Conservation (phyloP, 2,113 vertebrate species). For the Anser brachyrhynchus region DNA sequence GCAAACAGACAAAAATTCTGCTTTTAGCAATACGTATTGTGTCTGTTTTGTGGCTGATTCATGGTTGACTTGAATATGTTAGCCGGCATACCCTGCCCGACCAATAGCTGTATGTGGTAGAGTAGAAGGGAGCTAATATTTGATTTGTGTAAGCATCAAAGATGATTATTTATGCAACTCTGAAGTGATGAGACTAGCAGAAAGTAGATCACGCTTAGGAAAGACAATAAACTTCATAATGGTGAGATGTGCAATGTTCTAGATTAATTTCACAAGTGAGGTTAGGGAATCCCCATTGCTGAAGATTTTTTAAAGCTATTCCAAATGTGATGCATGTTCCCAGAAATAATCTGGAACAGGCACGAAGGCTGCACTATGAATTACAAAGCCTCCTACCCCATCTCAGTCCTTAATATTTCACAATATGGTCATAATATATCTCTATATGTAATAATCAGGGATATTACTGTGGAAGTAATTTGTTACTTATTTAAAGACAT, state of each 20-base stretch:
- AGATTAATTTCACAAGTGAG: neutral
- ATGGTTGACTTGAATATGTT: neutral
- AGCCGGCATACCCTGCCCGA: neutral
- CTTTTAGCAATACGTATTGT: neutral
- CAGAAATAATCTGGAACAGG: neutral
- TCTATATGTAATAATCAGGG: neutral
- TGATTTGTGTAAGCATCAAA: neutral
- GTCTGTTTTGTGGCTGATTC: neutral
- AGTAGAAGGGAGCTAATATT: neutral
- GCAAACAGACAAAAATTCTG: neutral
- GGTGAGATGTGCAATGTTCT: neutral
- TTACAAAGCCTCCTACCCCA: neutral
- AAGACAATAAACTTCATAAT: neutral
- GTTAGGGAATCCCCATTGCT: neutral
- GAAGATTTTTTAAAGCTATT: neutral
- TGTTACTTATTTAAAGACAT: too few species aligned
- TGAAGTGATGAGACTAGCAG: neutral
- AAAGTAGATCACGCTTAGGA: neutral
- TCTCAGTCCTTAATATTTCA: neutral
- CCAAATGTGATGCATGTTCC: neutral
- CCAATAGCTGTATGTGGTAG: neutral
- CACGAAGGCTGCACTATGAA: neutral
- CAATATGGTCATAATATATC: neutral
- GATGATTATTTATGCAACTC: neutral
- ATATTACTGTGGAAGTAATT: too few species aligned